Conservation (phyloP, 2,797 vertebrate genomes). For the Xyrichtys novacula region DNA sequence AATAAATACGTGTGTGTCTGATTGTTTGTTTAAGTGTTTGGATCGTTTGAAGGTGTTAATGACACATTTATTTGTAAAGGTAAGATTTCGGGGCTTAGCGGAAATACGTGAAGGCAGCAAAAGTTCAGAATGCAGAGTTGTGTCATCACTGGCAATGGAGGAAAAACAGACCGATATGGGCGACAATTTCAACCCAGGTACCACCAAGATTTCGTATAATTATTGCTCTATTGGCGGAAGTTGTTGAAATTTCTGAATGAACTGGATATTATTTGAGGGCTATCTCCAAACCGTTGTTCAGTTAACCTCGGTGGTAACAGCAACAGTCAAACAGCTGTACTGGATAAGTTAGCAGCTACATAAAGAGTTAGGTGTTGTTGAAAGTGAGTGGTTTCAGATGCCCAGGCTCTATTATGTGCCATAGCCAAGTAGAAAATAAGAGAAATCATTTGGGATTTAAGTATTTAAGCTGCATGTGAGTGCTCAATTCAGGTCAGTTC, state of each 20-base stretch:
- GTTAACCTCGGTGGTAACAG: not conserved
- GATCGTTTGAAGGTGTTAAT: not conserved
- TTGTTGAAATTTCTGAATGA: not conserved
- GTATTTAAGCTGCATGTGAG: not conserved
- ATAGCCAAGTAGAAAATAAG: too few species aligned
- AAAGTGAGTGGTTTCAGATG: not conserved
- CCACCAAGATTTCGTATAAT: not conserved
- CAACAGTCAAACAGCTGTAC: slow-evolving; percentile 31
- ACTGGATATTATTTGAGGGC: not conserved
- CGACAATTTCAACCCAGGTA: slow-evolving; percentile 68
- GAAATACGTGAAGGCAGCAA: slow-evolving; percentile 59
- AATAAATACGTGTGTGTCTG: not conserved
- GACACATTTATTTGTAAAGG: accelerated
- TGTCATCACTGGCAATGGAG: slow-evolving; percentile 65
- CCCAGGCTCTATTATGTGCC: not conserved
- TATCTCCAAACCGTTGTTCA: not conserved
- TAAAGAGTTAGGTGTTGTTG: not conserved
- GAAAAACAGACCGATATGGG: slow-evolving; percentile 37
- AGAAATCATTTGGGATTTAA: not conserved
- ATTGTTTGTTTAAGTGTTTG: not conserved
- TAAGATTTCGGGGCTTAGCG: slow-evolving; percentile 11
- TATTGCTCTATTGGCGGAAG: accelerated
- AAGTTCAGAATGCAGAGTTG: slow-evolving; percentile 57
- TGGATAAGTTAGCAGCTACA: slow-evolving; percentile 7
- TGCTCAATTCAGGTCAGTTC: slow-evolving; percentile 50